Percentiles rank a stretch among this genome's conserved stretches.
phyloP scores from a whole-genome alignment of 2,888 invertebrate genomes.

The Oegoconia quadripuncta region DNA sequence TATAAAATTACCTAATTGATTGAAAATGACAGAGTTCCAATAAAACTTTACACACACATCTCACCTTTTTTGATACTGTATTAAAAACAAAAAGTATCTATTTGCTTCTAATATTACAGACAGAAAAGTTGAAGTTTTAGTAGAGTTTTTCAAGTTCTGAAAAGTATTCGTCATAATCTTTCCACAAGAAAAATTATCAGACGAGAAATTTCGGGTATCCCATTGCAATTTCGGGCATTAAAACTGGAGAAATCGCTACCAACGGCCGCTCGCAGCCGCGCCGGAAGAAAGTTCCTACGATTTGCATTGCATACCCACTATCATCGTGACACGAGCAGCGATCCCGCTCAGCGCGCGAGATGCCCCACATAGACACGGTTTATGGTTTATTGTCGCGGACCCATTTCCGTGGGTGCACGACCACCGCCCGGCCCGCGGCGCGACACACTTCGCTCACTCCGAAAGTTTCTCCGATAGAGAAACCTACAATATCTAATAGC shows the following conservation, averaged over 20 bases:
- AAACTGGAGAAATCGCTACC: slow-evolving; percentile 63
- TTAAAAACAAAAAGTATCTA: too few species aligned
- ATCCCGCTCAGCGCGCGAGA: slow-evolving; percentile 49
- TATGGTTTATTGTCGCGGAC: slow-evolving; percentile 69
- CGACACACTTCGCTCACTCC: slow-evolving; percentile 69
- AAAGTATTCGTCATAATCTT: too few species aligned
- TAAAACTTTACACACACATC: too few species aligned
- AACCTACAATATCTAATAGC: slow-evolving; percentile 72
- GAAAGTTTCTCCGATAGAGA: slow-evolving; percentile 76
- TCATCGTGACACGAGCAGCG: slow-evolving; percentile 31
- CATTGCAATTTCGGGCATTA: neutral
- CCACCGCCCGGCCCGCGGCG: slow-evolving; percentile 48
- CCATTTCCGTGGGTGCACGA: slow-evolving; percentile 73
- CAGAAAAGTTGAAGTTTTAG: too few species aligned
- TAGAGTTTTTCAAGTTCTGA: too few species aligned
- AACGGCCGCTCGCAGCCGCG: slow-evolving; percentile 56
- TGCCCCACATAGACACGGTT: slow-evolving; percentile 70
- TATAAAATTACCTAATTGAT: too few species aligned
- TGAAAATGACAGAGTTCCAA: too few species aligned
- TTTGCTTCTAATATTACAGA: too few species aligned
- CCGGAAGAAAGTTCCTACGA: slow-evolving; percentile 75
- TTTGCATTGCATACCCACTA: slow-evolving; percentile 63
- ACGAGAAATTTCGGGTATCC: neutral
- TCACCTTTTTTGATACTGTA: too few species aligned
- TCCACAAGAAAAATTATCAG: too few species aligned